phyloP scores from a whole-genome alignment of 2,113 vertebrate genomes.

The Jaculus jaculus region DNA sequence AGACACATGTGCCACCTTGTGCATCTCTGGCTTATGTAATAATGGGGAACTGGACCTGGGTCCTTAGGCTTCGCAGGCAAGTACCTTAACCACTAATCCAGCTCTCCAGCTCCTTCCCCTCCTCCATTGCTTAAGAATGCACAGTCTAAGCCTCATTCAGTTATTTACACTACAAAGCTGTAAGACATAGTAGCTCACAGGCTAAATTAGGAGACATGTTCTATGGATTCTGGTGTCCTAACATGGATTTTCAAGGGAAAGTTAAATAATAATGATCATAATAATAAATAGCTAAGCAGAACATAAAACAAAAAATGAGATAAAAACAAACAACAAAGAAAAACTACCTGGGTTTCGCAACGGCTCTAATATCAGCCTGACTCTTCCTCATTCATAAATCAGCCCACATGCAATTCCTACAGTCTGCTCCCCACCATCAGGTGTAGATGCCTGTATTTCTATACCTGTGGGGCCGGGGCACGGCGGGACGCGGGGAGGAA shows the following conservation, averaged over 20 bases:
- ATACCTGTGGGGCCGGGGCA: conserved; percentile 24
- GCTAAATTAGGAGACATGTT: fast-evolving
- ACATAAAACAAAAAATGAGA: background rate
- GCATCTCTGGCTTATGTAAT: too few relatives aligned
- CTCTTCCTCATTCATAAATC: background rate
- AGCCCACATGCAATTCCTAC: background rate
- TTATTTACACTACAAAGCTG: fast-evolving
- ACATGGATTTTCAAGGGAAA: background rate
- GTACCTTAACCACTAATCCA: too few relatives aligned
- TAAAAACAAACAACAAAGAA: background rate
- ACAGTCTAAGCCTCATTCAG: fast-evolving
- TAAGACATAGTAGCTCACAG: fast-evolving
- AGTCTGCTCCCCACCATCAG: background rate
- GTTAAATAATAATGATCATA: background rate
- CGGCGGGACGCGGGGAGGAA: too few relatives aligned
- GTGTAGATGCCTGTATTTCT: background rate
- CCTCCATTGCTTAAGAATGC: background rate
- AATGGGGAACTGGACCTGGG: too few relatives aligned
- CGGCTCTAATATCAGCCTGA: background rate
- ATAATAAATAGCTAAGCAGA: background rate
- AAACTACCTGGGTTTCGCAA: background rate
- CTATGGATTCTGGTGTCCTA: fast-evolving
- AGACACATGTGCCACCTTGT: too few relatives aligned
- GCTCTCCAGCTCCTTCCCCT: too few relatives aligned
- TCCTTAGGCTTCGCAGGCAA: too few relatives aligned